Percentiles rank a stretch among this genome's conserved stretches.
phyloP scores from a whole-genome alignment of 2,888 invertebrate genomes.

The Meteorus cinctellus region DNA sequence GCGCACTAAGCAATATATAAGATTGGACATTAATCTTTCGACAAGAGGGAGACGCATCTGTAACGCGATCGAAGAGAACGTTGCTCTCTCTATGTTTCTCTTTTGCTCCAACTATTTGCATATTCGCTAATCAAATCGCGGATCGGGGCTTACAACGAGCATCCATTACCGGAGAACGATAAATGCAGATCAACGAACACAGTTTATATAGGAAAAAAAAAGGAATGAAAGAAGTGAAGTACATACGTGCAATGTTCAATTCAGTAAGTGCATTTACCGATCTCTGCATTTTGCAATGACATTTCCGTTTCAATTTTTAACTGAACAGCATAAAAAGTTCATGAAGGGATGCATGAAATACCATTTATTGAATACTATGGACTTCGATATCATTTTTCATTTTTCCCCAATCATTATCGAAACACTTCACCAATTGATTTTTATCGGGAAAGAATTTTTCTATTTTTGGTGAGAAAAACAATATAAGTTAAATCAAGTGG shows the following conservation, averaged over 20 bases:
- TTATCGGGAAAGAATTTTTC: too few species aligned
- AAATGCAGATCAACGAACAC: neutral
- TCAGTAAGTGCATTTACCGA: slow-evolving; percentile 27
- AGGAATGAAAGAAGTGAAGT: neutral
- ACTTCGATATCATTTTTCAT: too few species aligned
- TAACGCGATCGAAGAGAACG: slow-evolving; percentile 18
- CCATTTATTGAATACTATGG: too few species aligned
- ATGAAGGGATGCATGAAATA: too few species aligned
- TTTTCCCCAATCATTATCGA: too few species aligned
- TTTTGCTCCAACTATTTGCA: slow-evolving; percentile 1
- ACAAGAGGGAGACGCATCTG: slow-evolving; percentile 5
- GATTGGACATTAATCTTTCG: slow-evolving; percentile 12
- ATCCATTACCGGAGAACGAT: slow-evolving; percentile 10
- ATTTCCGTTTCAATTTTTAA: neutral
- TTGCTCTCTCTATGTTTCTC: neutral
- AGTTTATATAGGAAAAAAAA: neutral
- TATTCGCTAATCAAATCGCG: slow-evolving; percentile 25
- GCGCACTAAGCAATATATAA: neutral
- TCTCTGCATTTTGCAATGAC: slow-evolving; percentile 8
- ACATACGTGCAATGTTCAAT: slow-evolving; percentile 21
- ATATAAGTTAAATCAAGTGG: too few species aligned
- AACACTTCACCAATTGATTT: too few species aligned
- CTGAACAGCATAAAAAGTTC: too few species aligned
- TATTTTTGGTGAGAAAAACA: too few species aligned
- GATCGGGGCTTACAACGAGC: slow-evolving; percentile 18